Base-by-base conservation (phyloP, 2,888 invertebrate species). In the Tryphoninae sp. region DNA sequence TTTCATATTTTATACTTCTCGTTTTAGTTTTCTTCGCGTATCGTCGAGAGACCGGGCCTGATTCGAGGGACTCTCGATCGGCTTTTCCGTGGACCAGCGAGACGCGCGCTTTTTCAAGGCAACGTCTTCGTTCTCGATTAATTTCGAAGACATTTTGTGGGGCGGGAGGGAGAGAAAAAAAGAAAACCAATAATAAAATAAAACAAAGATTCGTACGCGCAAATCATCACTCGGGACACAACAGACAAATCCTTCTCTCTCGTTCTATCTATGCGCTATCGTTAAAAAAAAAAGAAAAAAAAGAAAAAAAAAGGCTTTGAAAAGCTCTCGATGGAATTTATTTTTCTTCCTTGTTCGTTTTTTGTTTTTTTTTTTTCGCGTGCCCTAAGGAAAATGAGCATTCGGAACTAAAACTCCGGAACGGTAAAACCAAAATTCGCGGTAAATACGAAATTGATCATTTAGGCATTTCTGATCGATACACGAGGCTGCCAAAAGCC, bases 381-480 rank as follows among this genome's bases (percentile, higher is more conserved):
- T 49, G 51, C 40, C 62, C 68, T 49, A 81, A 62, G 61, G 55
- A 68, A 68, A 49, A 73, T 67, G 71, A 73, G 68, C 72, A 40
- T 62, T 51, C 51, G 49, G 49, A 33, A 23, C 16, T 67, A 61
- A 69, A 40, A 72, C 51, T 77, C 68, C 71, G 71, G 61, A 51
- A 75, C 78, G 61, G 71, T 67, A 6, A 49, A 61, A 42, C 53
- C 23, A 40, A 67, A 71, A 75, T 61, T 62, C 58, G 59, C 40
- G 33, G 33, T 40, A 49, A 73, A 77, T 67, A 58, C 49, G 59
- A 72, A 81, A 74, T 77, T 71, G 79, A 81, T 78, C 81, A 81
- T 81, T 77, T 81, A 81, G 33, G 77, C 77, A 83, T 80, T 81
- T 59, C 49, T 69, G 45, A 81, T 53, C 49, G 67, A 74, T 72